These are phyloP conservation scores for Pseudorhiza aurosa DNA, from an alignment of 30 jellyfish, hydroid and myxozoan genomes.

Conservation along the genomic window DNA sequence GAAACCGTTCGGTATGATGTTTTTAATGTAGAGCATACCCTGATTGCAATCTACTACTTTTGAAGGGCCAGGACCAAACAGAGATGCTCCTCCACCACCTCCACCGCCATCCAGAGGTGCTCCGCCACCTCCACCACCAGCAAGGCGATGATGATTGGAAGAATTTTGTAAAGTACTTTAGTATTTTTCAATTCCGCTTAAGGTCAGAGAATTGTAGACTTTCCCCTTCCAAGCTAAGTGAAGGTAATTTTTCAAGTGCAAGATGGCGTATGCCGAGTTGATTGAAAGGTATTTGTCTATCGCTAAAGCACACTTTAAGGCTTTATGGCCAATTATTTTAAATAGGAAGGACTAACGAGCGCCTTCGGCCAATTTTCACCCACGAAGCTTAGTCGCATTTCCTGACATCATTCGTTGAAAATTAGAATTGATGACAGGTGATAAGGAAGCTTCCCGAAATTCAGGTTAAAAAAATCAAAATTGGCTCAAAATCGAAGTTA, in stretches of 20 bases:
- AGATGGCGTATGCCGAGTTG: not conserved
- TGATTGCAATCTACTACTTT: not conserved
- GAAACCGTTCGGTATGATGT: too few relatives aligned
- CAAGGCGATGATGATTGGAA: constrained; percentile 28
- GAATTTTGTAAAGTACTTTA: constrained; percentile 17
- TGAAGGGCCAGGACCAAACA: constrained; percentile 67
- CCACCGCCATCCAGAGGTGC: constrained; percentile 79
- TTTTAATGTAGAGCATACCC: too few relatives aligned
- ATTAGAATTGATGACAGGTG: too few relatives aligned
- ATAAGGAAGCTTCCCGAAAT: too few relatives aligned
- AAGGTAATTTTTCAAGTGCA: not conserved
- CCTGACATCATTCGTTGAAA: too few relatives aligned
- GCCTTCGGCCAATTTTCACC: too few relatives aligned
- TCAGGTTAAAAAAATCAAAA: too few relatives aligned
- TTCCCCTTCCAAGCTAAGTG: constrained; percentile 3
- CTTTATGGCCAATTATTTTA: not conserved
- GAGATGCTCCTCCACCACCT: constrained; percentile 83
- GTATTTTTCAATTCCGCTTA: constrained; percentile 38
- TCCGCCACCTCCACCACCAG: constrained; percentile 95
- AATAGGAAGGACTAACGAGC: not conserved
- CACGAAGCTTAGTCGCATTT: too few relatives aligned
- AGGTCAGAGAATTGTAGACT: not conserved
- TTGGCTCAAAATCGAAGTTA: too few relatives aligned
- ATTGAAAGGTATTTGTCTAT: not conserved
- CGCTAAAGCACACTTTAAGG: not conserved